A percentile compares a stretch with the other conserved stretches of the same genome.
phyloP scores from a whole-genome alignment of 2,113 vertebrate genomes.

The Datnioides undecimradiatus region DNA sequence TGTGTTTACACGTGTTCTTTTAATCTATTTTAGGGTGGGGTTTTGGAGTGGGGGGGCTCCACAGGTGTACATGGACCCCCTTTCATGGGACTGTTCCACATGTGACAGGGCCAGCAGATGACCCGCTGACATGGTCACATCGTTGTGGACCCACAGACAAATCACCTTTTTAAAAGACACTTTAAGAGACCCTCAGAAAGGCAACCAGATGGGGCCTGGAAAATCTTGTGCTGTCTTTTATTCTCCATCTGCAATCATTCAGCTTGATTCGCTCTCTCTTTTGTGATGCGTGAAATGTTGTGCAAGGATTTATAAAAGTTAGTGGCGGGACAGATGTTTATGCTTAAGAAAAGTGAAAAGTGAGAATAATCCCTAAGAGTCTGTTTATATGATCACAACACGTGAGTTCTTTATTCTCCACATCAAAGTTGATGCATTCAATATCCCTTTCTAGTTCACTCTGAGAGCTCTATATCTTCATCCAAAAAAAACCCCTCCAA shows the following conservation, averaged over 20 bases:
- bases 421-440: constrained; percentile 49
- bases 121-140: constrained; percentile 64
- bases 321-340: constrained; percentile 65
- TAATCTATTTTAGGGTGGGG: constrained; percentile 49
- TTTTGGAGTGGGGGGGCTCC: constrained; percentile 18
- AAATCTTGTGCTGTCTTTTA: constrained; percentile 71
- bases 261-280: constrained; percentile 64
- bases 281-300: constrained; percentile 78
- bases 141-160: constrained; percentile 67
- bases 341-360: constrained; percentile 62
- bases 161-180: constrained; percentile 83
- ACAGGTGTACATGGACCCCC: constrained; percentile 62
- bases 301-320: constrained; percentile 74
- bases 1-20: constrained; percentile 65
- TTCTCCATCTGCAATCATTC: constrained; percentile 82
- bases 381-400: constrained; percentile 59
- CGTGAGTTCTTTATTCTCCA: constrained; percentile 21
- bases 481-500: not conserved
- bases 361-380: constrained; percentile 62
- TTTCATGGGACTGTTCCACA: constrained; percentile 51
- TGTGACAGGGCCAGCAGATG: constrained; percentile 65
- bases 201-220: constrained; percentile 81
- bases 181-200: constrained; percentile 78
- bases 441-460: constrained; percentile 16
- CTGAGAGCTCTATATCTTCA: constrained; percentile 28